These are phyloP conservation scores for Monomorium pharaonis DNA, from an alignment of 1,140 invertebrate species.

Conservation along the genomic window DNA sequence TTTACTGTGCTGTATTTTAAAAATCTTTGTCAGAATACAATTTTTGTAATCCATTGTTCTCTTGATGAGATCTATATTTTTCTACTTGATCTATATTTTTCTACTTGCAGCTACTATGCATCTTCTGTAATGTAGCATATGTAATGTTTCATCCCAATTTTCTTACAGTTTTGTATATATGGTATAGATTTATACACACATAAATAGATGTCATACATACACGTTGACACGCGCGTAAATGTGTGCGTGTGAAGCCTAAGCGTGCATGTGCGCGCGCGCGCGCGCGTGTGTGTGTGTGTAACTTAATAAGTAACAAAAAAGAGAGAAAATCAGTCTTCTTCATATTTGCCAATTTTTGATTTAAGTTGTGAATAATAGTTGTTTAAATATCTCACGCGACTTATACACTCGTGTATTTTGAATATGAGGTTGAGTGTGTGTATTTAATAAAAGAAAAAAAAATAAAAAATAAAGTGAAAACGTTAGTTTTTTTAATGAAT, in stretches of 20 bases:
- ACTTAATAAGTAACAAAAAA: slow-evolving; percentile 56
- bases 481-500: slow-evolving; percentile 3
- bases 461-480: slow-evolving; percentile 22
- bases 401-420: slow-evolving; percentile 49
- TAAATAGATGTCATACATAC: background rate
- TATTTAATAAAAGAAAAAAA: slow-evolving; percentile 17
- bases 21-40: background rate
- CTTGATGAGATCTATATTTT: background rate
- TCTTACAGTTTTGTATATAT: slow-evolving; percentile 14
- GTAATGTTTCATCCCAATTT: background rate
- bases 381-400: slow-evolving; percentile 45
- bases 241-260: too few relatives aligned
- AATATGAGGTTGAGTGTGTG: background rate
- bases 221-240: too few relatives aligned
- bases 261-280: too few relatives aligned
- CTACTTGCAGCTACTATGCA: slow-evolving; percentile 12
- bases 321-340: slow-evolving; percentile 71
- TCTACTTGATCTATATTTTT: background rate
- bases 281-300: background rate
- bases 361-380: slow-evolving; percentile 36
- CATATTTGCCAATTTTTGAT: slow-evolving; percentile 57
- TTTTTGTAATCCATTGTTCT: background rate
- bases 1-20: slow-evolving; percentile 16
- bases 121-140: slow-evolving; percentile 45
- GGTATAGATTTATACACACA: too few relatives aligned